Percentiles rank a stretch among this genome's conserved stretches.
Conservation (phyloP, 2,888 invertebrate genomes). For the Scaeva pyrastri region DNA sequence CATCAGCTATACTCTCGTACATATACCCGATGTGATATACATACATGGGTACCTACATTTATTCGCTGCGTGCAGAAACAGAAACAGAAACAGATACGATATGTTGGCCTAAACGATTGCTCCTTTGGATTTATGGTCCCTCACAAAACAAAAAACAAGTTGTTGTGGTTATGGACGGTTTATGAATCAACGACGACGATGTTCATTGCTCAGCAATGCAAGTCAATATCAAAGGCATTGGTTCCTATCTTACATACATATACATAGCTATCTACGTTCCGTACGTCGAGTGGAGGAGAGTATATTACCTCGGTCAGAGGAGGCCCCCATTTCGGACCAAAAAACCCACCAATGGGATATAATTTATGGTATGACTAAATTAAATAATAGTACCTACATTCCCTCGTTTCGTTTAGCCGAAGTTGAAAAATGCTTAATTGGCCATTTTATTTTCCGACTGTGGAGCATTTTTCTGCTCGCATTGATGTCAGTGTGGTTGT, state of each 20-base stretch:
- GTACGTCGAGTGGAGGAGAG: neutral
- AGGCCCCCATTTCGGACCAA: slow-evolving; percentile 40
- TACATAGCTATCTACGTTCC: no score
- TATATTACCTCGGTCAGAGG: slow-evolving; percentile 23
- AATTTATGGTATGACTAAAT: slow-evolving; percentile 76
- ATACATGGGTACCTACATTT: slow-evolving; percentile 7
- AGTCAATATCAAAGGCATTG: slow-evolving; percentile 15
- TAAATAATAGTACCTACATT: slow-evolving; percentile 72
- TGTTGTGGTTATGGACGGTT: slow-evolving; percentile 66
- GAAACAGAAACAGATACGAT: slow-evolving; percentile 30
- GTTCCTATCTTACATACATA: no score
- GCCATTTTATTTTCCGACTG: slow-evolving; percentile 66
- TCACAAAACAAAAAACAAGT: slow-evolving; percentile 56
- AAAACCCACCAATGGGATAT: slow-evolving; percentile 68
- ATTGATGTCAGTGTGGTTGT: neutral
- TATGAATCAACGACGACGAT: slow-evolving; percentile 75
- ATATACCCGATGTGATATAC: neutral
- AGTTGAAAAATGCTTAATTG: slow-evolving; percentile 67
- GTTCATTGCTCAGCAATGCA: slow-evolving; percentile 45
- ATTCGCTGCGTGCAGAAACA: slow-evolving; percentile 25
- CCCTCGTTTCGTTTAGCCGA: slow-evolving; percentile 31
- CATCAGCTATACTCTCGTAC: neutral
- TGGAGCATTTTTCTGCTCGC: slow-evolving; percentile 39
- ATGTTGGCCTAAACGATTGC: slow-evolving; percentile 65
- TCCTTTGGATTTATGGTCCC: slow-evolving; percentile 62